Evolutionary conservation across 2,113 vertebrate genomes (phyloP).

Genomic region (Hypanus sabinus): DNA sequence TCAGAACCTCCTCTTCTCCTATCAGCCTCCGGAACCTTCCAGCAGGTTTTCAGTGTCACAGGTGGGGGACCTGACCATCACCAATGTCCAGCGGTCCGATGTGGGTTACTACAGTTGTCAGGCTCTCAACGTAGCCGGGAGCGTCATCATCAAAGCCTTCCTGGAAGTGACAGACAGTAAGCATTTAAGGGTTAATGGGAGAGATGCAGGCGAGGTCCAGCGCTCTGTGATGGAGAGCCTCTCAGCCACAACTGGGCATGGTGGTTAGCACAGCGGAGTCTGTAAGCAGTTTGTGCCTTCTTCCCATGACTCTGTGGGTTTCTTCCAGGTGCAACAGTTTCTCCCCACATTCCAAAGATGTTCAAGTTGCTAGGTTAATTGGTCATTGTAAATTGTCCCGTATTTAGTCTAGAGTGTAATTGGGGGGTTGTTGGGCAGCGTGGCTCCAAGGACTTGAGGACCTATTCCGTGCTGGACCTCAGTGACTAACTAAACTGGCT

Average conservation of each 20-base stretch:
- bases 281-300: too few relatives aligned
- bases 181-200: background rate
- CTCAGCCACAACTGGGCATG: background rate
- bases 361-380: too few relatives aligned
- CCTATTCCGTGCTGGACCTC: too few relatives aligned
- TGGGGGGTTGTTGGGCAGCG: too few relatives aligned
- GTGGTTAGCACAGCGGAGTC: too few relatives aligned
- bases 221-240: background rate
- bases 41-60: conserved; percentile 95
- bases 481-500: too few relatives aligned
- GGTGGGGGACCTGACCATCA: conserved; percentile 91
- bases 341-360: too few relatives aligned
- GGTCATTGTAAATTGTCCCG: too few relatives aligned
- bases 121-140: conserved; percentile 95
- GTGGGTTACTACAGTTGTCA: conserved; percentile 95
- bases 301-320: too few relatives aligned
- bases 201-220: background rate
- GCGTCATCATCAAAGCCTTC: conserved; percentile 94
- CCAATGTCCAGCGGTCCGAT: conserved; percentile 81
- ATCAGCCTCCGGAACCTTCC: conserved; percentile 86
- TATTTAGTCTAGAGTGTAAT: too few relatives aligned
- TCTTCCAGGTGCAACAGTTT: too few relatives aligned
- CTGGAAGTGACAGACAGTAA: conserved; percentile 96
- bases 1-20: conserved; percentile 93
- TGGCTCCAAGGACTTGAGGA: too few relatives aligned